Percentiles rank a stretch among this genome's conserved stretches.
Evolutionary conservation across 2,888 invertebrate genomes (phyloP).

Genomic region (Dendrolimus houi): DNA sequence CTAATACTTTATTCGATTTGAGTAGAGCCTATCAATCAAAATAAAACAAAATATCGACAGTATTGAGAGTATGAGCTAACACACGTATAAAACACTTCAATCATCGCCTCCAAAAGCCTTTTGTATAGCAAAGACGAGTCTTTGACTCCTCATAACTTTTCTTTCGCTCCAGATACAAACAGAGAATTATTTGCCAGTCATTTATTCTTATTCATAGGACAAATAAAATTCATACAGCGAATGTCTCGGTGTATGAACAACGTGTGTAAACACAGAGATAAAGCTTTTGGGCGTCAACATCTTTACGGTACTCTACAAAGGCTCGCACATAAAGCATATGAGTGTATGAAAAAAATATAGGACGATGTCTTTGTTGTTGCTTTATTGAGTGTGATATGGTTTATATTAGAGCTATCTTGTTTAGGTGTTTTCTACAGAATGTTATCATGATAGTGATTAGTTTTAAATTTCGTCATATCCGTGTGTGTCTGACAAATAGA

Average conservation of each 20-base stretch:
- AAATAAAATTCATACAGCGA: background rate
- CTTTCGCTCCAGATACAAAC: background rate
- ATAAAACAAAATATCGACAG: no score
- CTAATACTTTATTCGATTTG: no score
- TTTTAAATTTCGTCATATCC: no score
- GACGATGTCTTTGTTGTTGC: background rate
- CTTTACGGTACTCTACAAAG: constrained; percentile 11
- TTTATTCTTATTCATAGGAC: background rate
- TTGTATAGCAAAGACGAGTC: background rate
- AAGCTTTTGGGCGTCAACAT: constrained; percentile 12
- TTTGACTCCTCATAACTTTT: background rate
- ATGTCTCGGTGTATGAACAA: constrained; percentile 6
- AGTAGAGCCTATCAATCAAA: no score
- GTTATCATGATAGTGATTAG: no score
- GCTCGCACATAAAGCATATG: constrained; percentile 10
- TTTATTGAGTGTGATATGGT: background rate
- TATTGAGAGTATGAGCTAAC: no score
- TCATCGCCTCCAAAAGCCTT: no score
- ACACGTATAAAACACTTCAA: no score
- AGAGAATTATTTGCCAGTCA: background rate
- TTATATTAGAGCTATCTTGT: background rate
- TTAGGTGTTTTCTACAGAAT: no score
- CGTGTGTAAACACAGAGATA: constrained; percentile 11
- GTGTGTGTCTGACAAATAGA: no score
- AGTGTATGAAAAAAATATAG: background rate